Conservation (phyloP, 2,797 vertebrate genomes). For the Brachyalestes nurse region DNA sequence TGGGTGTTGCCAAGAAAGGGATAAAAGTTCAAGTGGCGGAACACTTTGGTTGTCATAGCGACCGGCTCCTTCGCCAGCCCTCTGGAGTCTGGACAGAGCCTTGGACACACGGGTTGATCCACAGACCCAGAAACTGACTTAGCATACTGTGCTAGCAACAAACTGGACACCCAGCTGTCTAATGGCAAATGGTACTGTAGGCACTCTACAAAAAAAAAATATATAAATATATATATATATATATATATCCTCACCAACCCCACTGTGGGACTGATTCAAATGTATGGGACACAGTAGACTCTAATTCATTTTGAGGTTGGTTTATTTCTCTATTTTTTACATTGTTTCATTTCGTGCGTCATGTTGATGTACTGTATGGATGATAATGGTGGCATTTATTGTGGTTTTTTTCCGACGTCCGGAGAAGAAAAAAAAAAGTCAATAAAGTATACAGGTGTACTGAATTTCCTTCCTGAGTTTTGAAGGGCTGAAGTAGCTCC, state of each 20-base stretch:
- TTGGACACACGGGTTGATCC: conserved; percentile 53
- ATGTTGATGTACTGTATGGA: conserved; percentile 78
- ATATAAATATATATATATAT: conserved; percentile 55
- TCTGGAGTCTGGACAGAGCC: conserved; percentile 44
- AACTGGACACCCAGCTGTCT: conserved; percentile 38
- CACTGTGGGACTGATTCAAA: conserved; percentile 76
- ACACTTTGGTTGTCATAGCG: conserved; percentile 62
- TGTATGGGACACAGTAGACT: conserved; percentile 79
- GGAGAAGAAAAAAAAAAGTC: conserved; percentile 66
- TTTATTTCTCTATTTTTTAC: conserved; percentile 63
- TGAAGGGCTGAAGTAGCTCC: conserved; percentile 53
- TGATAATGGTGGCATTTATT: conserved; percentile 78
- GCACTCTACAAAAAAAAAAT: conserved; percentile 57
- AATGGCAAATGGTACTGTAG: conserved; percentile 58
- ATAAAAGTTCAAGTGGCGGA: conserved; percentile 60
- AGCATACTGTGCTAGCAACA: conserved; percentile 34
- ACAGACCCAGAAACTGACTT: conserved; percentile 41
- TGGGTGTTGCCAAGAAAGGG: conserved; percentile 62
- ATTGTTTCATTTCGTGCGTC: conserved; percentile 69
- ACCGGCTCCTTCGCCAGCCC: conserved; percentile 47
- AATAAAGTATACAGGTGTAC: conserved; percentile 77
- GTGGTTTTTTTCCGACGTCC: conserved; percentile 74
- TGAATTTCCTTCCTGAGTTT: conserved; percentile 59
- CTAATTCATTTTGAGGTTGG: conserved; percentile 61
- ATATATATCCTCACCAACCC: conserved; percentile 61